A percentile compares a stretch with the other conserved stretches of the same genome.
These are phyloP conservation scores for Dasysyrphus tricinctus DNA, from an alignment of 2,888 invertebrate species.

Conservation along the genomic window DNA sequence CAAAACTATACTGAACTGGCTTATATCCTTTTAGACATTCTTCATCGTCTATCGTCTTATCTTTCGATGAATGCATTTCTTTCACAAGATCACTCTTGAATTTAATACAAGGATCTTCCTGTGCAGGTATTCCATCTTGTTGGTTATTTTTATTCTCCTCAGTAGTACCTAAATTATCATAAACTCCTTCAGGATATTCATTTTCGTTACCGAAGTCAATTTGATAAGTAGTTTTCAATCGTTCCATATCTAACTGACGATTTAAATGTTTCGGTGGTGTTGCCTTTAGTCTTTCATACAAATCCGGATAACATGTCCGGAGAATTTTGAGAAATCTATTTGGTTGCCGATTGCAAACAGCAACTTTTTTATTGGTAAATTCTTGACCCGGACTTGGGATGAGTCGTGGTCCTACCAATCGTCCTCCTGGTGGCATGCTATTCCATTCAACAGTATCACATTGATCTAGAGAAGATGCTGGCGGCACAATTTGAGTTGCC, in stretches of 20 bases:
- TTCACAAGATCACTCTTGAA: slow-evolving; percentile 79
- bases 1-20: slow-evolving; percentile 80
- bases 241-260: slow-evolving; percentile 84
- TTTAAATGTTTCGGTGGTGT: slow-evolving; percentile 84
- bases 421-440: slow-evolving; percentile 81
- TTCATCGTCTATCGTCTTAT: slow-evolving; percentile 73
- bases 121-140: slow-evolving; percentile 76
- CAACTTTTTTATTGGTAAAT: slow-evolving; percentile 56
- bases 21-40: slow-evolving; percentile 79
- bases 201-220: slow-evolving; percentile 84
- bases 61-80: slow-evolving; percentile 77
- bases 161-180: slow-evolving; percentile 78
- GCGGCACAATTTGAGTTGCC: slow-evolving; percentile 55
- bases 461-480: slow-evolving; percentile 76
- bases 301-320: slow-evolving; percentile 84
- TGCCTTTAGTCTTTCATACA: slow-evolving; percentile 85
- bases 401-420: slow-evolving; percentile 80
- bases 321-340: slow-evolving; percentile 82
- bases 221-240: slow-evolving; percentile 86
- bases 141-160: slow-evolving; percentile 77
- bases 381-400: slow-evolving; percentile 79
- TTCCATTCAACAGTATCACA: slow-evolving; percentile 80
- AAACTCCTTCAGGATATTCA: slow-evolving; percentile 81
- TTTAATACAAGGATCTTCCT: slow-evolving; percentile 78
- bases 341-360: slow-evolving; percentile 79